Conservation (phyloP, 2,113 vertebrate species). For the Archocentrus centrarchus region DNA sequence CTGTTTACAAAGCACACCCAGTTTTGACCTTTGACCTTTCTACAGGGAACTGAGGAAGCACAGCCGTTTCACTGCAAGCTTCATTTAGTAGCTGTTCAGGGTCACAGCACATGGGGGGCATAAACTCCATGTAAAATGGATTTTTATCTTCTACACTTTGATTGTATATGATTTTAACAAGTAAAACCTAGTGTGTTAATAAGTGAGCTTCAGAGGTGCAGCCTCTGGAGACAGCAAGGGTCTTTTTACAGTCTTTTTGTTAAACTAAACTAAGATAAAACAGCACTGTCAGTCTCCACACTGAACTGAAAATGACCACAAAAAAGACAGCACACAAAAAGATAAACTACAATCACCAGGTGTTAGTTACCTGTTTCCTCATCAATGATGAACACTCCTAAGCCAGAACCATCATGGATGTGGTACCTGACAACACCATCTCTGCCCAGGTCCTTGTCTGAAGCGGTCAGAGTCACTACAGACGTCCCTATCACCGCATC, state of each 20-base stretch:
- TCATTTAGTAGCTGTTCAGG: neutral
- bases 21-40: neutral
- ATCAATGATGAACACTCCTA: slow-evolving; percentile 88
- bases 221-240: neutral
- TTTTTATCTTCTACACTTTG: neutral
- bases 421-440: slow-evolving; percentile 92
- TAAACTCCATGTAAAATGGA: neutral
- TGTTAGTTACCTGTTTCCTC: slow-evolving; percentile 86
- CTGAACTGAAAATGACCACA: neutral
- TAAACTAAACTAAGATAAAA: neutral
- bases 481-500: slow-evolving; percentile 85
- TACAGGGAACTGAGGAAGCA: neutral
- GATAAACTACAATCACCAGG: neutral
- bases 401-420: slow-evolving; percentile 89
- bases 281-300: neutral
- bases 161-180: neutral
- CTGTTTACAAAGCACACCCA: neutral
- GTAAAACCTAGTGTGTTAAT: neutral
- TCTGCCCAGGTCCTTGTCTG: slow-evolving; percentile 87
- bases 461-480: slow-evolving; percentile 84
- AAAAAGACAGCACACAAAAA: neutral
- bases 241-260: neutral
- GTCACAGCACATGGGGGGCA: neutral
- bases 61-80: neutral
- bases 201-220: neutral